These are phyloP conservation scores for Proisotoma minuta DNA, from an alignment of 2,888 invertebrate genomes.

Conservation along the genomic window DNA sequence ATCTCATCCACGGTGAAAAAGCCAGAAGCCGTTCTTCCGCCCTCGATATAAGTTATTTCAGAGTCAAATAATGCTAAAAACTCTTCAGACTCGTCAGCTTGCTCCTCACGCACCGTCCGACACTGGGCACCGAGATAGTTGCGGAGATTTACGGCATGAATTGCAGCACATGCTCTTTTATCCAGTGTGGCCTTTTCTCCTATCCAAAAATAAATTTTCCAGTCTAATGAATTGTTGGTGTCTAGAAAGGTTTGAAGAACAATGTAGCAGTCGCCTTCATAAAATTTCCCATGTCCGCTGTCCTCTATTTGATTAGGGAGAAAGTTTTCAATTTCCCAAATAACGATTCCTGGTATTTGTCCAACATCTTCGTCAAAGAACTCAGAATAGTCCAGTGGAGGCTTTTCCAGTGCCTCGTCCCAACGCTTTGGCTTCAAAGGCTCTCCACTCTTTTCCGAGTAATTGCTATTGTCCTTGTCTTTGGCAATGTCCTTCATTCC, in stretches of 20 bases:
- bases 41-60: constrained; percentile 90
- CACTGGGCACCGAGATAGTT: constrained; percentile 91
- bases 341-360: constrained; percentile 80
- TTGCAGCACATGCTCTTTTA: constrained; percentile 92
- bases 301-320: constrained; percentile 90
- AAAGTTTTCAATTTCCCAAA: constrained; percentile 99
- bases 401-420: constrained; percentile 93
- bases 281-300: constrained; percentile 94
- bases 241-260: constrained; percentile 82
- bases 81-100: constrained; percentile 93
- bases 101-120: constrained; percentile 93
- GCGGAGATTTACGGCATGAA: constrained; percentile 96
- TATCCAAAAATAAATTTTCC: constrained; percentile 99
- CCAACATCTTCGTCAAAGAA: constrained; percentile 94
- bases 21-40: constrained; percentile 93
- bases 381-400: constrained; percentile 92
- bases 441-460: constrained; percentile 63
- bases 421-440: constrained; percentile 66
- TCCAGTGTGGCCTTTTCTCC: constrained; percentile 90
- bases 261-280: constrained; percentile 98
- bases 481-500: constrained; percentile 81
- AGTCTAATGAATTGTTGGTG: constrained; percentile 69
- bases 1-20: constrained; percentile 95
- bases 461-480: constrained; percentile 70
- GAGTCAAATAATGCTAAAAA: constrained; percentile 87